A percentile compares a stretch with the other conserved stretches of the same genome.
Evolutionary conservation across 2,113 vertebrate species (phyloP).

Genomic region (Chaenogobius annularis): DNA sequence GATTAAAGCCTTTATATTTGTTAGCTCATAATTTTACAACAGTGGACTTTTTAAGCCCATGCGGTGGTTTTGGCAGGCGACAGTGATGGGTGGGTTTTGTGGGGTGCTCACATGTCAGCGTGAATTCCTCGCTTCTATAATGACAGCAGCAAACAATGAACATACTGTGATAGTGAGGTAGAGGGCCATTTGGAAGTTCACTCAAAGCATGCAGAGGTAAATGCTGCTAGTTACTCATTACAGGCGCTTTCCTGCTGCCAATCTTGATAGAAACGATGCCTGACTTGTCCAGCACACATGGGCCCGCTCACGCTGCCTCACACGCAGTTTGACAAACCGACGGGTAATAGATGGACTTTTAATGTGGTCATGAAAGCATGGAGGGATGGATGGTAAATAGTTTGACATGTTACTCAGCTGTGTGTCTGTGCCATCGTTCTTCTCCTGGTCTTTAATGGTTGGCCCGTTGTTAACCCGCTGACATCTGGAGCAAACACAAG

Average conservation of each 20-base stretch:
- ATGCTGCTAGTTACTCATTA: constrained; percentile 48
- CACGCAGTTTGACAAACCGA: constrained; percentile 20
- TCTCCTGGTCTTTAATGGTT: constrained; percentile 49
- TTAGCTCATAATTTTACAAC: not conserved
- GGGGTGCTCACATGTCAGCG: constrained; percentile 53
- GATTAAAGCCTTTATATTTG: not conserved
- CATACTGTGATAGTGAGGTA: constrained; percentile 55
- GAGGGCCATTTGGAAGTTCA: constrained; percentile 27
- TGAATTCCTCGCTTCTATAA: constrained; percentile 54
- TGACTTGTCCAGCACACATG: constrained; percentile 35
- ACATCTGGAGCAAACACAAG: constrained; percentile 66
- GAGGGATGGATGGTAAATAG: constrained; percentile 47
- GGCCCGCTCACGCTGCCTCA: constrained; percentile 17
- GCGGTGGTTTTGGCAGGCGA: constrained; percentile 28
- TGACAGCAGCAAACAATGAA: constrained; percentile 55
- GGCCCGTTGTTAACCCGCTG: constrained; percentile 64
- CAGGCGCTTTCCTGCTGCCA: constrained; percentile 60
- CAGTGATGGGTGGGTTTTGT: constrained; percentile 26
- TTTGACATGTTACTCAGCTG: constrained; percentile 24
- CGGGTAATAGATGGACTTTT: constrained; percentile 53
- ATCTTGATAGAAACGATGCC: constrained; percentile 49
- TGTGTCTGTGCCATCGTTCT: constrained; percentile 1
- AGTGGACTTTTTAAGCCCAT: not conserved
- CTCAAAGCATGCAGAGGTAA: constrained; percentile 34
- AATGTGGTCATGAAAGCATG: constrained; percentile 52